A percentile compares a stretch with the other conserved stretches of the same genome.
phyloP scores from a whole-genome alignment of 2,797 vertebrate genomes.

The Vultur gryphus region DNA sequence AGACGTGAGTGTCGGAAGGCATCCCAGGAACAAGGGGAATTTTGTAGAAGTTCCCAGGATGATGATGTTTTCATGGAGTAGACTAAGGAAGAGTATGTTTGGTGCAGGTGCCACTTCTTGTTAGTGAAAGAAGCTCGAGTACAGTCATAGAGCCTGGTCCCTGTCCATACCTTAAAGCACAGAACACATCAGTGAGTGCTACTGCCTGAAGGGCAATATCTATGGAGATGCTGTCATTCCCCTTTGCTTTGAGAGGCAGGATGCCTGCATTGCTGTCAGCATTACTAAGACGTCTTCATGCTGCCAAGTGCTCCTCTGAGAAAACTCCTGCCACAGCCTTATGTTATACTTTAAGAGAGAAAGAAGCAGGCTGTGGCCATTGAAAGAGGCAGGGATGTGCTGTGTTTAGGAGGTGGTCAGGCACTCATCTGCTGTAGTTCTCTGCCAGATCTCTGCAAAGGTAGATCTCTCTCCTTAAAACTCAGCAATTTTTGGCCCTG shows the following conservation, averaged over 20 bases:
- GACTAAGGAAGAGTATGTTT: neutral
- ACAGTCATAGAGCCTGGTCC: neutral
- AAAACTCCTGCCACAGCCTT: neutral
- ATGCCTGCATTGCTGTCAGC: neutral
- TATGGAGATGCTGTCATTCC: neutral
- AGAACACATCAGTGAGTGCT: neutral
- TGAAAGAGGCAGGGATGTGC: neutral
- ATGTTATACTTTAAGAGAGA: neutral
- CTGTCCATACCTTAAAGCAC: neutral
- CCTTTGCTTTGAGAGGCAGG: neutral
- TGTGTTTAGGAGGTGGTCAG: neutral
- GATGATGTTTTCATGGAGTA: neutral
- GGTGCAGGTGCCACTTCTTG: neutral
- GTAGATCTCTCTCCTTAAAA: neutral
- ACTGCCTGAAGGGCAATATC: neutral
- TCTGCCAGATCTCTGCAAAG: neutral
- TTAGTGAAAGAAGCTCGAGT: neutral
- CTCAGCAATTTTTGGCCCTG: fast-evolving
- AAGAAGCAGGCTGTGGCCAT: neutral
- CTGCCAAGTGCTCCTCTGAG: neutral
- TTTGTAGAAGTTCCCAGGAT: neutral
- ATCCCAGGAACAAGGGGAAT: neutral
- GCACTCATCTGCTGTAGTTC: neutral
- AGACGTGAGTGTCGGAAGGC: neutral
- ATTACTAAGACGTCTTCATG: neutral